These are phyloP conservation scores for Papilio dardanus DNA, from an alignment of 1,140 invertebrate genomes.

Conservation along the genomic window DNA sequence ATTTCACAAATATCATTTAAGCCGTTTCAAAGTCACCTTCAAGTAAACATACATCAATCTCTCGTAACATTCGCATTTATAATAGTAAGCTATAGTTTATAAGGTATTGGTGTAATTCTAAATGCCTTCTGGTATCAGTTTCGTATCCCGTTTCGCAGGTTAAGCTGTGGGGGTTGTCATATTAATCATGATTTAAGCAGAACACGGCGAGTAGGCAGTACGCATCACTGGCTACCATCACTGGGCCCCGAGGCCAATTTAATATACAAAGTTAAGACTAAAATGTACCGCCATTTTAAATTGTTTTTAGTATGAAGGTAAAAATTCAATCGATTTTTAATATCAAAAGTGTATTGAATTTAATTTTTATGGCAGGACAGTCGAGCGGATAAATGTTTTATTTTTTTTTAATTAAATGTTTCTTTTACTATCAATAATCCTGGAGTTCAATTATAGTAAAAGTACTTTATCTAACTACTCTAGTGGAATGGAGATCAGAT, in stretches of 20 bases:
- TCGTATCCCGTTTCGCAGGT: conserved; percentile 37
- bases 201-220: conserved; percentile 6
- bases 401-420: neutral
- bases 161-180: conserved; percentile 46
- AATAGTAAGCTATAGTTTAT: too few relatives aligned
- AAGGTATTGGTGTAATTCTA: neutral
- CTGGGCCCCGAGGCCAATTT: conserved; percentile 38
- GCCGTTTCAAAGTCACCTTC: too few relatives aligned
- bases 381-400: neutral
- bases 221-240: conserved; percentile 42
- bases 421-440: neutral
- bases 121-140: conserved; percentile 4
- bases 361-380: neutral
- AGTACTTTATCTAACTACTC: too few relatives aligned
- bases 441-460: too few relatives aligned
- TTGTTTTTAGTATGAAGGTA: neutral
- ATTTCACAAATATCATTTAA: too few relatives aligned
- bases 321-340: neutral
- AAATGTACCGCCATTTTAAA: neutral
- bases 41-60: too few relatives aligned
- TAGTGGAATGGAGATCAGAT: too few relatives aligned
- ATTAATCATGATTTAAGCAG: conserved; percentile 51
- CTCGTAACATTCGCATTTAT: too few relatives aligned
- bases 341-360: neutral
- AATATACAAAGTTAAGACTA: neutral